Evolutionary conservation across 2,888 invertebrate genomes (phyloP).

Genomic region (Drosophila anomelani): DNA sequence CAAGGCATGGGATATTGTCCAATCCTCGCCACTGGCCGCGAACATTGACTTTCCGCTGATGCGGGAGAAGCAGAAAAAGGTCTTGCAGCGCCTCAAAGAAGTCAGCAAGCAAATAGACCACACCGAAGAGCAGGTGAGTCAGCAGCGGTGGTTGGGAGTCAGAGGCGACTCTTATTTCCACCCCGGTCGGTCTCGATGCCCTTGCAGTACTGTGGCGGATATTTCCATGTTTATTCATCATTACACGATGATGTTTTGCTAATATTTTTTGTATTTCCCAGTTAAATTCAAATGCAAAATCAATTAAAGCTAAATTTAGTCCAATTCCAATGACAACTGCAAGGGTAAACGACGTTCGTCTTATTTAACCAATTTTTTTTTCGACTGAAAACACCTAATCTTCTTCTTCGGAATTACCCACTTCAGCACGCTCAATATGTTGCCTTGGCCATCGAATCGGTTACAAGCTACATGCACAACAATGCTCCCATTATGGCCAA

Average conservation of each 20-base stretch:
- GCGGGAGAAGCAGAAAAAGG: slow-evolving; percentile 87
- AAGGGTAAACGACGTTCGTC: slow-evolving; percentile 1
- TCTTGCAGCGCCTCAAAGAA: slow-evolving; percentile 86
- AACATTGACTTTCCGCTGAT: slow-evolving; percentile 87
- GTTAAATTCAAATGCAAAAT: too few species aligned
- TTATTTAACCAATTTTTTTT: neutral
- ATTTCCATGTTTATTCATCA: neutral
- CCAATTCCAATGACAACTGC: neutral
- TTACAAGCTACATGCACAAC: slow-evolving; percentile 73
- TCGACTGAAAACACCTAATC: neutral
- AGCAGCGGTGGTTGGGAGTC: slow-evolving; percentile 1
- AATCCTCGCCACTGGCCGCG: slow-evolving; percentile 86
- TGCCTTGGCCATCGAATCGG: slow-evolving; percentile 81
- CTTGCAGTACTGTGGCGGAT: neutral
- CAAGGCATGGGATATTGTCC: slow-evolving; percentile 88
- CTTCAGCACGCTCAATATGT: slow-evolving; percentile 80
- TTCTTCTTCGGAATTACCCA: slow-evolving; percentile 6
- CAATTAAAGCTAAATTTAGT: too few species aligned
- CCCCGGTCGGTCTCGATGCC: neutral
- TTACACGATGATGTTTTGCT: too few species aligned
- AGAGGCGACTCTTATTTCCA: neutral
- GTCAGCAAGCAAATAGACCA: slow-evolving; percentile 83
- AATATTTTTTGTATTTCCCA: neutral
- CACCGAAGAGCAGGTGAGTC: slow-evolving; percentile 82
- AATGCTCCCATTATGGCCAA: slow-evolving; percentile 87